phyloP scores from a whole-genome alignment of 53 echinoderm and acorn worm species.

The Stichopus horrens region DNA sequence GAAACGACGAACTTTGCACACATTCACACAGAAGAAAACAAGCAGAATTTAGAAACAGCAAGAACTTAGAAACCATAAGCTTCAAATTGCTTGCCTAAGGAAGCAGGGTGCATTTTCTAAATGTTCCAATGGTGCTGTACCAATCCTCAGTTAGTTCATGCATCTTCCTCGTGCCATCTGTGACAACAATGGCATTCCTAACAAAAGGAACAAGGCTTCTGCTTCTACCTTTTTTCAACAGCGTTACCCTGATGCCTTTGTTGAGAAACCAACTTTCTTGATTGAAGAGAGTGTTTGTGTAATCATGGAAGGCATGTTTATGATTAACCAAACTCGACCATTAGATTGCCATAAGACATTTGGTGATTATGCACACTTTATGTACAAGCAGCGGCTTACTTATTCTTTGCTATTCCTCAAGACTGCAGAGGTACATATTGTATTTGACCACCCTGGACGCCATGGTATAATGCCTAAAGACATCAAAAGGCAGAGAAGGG shows the following conservation, averaged over 20 bases:
- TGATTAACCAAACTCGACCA: background rate
- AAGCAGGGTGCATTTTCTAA: slow-evolving; percentile 1
- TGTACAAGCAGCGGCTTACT: no score
- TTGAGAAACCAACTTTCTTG: slow-evolving; percentile 9
- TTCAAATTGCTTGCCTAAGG: slow-evolving; percentile 27
- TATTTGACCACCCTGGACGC: slow-evolving; percentile 59
- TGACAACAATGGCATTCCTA: slow-evolving; percentile 23
- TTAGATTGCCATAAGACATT: slow-evolving; percentile 4
- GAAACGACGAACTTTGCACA: slow-evolving; percentile 16
- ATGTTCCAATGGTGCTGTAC: slow-evolving; percentile 3
- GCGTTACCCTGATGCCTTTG: slow-evolving; percentile 30
- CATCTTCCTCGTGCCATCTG: slow-evolving; percentile 25
- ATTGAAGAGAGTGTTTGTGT: background rate
- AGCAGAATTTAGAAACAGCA: slow-evolving; percentile 9
- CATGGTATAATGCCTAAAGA: no score
- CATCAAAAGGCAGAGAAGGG: no score
- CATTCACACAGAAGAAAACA: slow-evolving; percentile 10
- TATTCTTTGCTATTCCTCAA: background rate
- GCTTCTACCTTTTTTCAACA: slow-evolving; percentile 4
- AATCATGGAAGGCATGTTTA: background rate
- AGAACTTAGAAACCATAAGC: background rate
- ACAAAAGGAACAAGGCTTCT: slow-evolving; percentile 16
- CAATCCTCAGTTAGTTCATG: slow-evolving; percentile 19
- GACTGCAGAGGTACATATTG: slow-evolving; percentile 50
- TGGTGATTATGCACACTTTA: slow-evolving; percentile 2